Base-by-base conservation (phyloP, 1,140 invertebrate genomes). In the Aplysia californica region DNA sequence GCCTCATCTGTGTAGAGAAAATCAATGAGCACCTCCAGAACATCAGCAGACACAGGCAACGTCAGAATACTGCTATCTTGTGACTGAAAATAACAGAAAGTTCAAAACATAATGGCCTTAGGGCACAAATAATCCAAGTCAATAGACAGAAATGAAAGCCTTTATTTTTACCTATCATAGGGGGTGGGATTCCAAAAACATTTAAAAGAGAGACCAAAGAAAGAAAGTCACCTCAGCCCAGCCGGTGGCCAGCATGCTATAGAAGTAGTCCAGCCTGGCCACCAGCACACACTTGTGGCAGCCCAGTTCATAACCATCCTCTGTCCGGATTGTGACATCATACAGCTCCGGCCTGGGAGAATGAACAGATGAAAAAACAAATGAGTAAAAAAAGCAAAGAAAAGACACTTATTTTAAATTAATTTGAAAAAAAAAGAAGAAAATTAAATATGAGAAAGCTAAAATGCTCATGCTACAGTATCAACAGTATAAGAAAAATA, bases 221-320 rank as follows among this genome's bases (percentile, higher is more conserved):
- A n/a, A n/a, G n/a, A n/a, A n/a, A n/a, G n/a, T n/a, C 23, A 84
- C 82, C 84, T 87, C 85, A 41, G 92, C 91, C 94, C 94, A 95
- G 73, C 92, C 91, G 81, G 92, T 91, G 74, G 92, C 91, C 79
- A 95, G 92, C 93, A 95, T 94, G 78, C 92, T 93, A 65, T 92
- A 90, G 87, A 95, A 96, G 88, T 95, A 95, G 64, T 95, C 94
- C 3, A 94, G 87, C 70, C 94, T 86, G 1, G 94, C 93, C 0
- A 92, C 91, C 29, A 95, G 88, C 55, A 96, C 89, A 87, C 94
- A 95, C 78, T 93, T 94, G 85, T 96, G 94, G 50, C 93, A 94
- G 3, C 90, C 86, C 59, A 94, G 88, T n/a, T 89, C 80, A 1
- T 87, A 85, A 15, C 91, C 91, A 84, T 94, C 93, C 59, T 91